These are phyloP conservation scores for Coelopa pilipes DNA, from an alignment of 2,888 invertebrate species.

Conservation along the genomic window DNA sequence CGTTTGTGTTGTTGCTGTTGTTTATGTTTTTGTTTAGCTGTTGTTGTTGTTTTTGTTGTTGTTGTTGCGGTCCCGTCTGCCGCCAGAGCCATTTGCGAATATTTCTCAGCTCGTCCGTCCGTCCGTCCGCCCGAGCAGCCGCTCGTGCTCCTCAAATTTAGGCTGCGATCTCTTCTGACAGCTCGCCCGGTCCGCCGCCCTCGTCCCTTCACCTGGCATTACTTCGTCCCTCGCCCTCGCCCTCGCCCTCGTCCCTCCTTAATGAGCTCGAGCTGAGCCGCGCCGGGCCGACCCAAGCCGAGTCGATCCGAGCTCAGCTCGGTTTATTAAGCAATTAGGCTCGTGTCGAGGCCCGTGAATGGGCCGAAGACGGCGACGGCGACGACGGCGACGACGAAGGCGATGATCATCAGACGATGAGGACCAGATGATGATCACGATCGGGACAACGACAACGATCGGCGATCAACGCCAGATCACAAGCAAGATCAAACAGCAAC, in stretches of 20 bases:
- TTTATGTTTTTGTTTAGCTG: constrained; percentile 18
- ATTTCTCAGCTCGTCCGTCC: too few relatives aligned
- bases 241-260: too few relatives aligned
- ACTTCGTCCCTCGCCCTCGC: too few relatives aligned
- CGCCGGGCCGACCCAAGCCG: too few relatives aligned
- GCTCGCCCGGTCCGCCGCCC: too few relatives aligned
- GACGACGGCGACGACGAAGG: background rate
- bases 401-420: too few relatives aligned
- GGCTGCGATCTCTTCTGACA: constrained; percentile 2
- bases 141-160: background rate
- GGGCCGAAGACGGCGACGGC: background rate
- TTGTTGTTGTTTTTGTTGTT: constrained; percentile 13
- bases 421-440: background rate
- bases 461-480: too few relatives aligned
- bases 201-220: too few relatives aligned
- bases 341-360: constrained; percentile 7
- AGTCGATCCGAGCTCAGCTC: background rate
- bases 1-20: constrained; percentile 15
- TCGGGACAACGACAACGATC: background rate
- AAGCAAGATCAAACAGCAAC: too few relatives aligned
- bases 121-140: background rate
- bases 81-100: too few relatives aligned
- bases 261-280: too few relatives aligned
- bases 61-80: background rate
- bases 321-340: constrained; percentile 35